Conservation (phyloP, 2,888 invertebrate species). For the Eupithecia inturbata region DNA sequence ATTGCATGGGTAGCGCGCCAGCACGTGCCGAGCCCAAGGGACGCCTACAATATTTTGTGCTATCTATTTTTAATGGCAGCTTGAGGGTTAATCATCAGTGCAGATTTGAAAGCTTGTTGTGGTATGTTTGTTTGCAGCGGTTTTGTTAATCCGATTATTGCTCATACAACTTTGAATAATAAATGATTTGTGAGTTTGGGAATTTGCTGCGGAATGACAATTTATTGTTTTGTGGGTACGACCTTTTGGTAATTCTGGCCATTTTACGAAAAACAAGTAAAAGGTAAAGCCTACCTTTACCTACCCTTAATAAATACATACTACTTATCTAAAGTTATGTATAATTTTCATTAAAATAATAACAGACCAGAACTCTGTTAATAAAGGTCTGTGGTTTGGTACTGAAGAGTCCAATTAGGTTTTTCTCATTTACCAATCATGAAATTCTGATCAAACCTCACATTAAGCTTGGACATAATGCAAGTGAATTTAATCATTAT, state of each 20-base stretch:
- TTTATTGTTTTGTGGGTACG: slow-evolving; percentile 14
- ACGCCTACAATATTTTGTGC: slow-evolving; percentile 74
- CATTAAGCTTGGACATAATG: slow-evolving; percentile 31
- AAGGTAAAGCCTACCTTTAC: background rate
- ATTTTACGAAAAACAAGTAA: background rate
- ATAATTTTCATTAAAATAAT: slow-evolving; percentile 5
- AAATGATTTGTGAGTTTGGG: slow-evolving; percentile 26
- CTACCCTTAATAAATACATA: background rate
- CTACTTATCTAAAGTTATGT: background rate
- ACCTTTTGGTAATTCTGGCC: background rate
- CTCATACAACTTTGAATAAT: slow-evolving; percentile 38
- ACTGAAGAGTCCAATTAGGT: slow-evolving; percentile 13
- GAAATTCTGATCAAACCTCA: slow-evolving; percentile 31
- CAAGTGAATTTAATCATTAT: slow-evolving; percentile 45
- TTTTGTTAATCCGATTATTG: slow-evolving; percentile 45
- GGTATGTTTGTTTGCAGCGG: slow-evolving; percentile 42
- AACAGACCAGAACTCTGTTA: background rate
- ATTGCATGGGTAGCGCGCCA: slow-evolving; percentile 65
- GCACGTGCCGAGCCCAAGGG: slow-evolving; percentile 64
- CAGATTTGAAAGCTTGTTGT: slow-evolving; percentile 64
- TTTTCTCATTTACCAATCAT: slow-evolving; percentile 26
- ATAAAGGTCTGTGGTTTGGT: background rate
- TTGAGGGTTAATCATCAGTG: slow-evolving; percentile 73
- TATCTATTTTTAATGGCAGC: slow-evolving; percentile 79
- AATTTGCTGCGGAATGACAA: slow-evolving; percentile 6